These are phyloP conservation scores for Phocoena sinus DNA, from an alignment of 2,113 vertebrate species.

Conservation along the genomic window DNA sequence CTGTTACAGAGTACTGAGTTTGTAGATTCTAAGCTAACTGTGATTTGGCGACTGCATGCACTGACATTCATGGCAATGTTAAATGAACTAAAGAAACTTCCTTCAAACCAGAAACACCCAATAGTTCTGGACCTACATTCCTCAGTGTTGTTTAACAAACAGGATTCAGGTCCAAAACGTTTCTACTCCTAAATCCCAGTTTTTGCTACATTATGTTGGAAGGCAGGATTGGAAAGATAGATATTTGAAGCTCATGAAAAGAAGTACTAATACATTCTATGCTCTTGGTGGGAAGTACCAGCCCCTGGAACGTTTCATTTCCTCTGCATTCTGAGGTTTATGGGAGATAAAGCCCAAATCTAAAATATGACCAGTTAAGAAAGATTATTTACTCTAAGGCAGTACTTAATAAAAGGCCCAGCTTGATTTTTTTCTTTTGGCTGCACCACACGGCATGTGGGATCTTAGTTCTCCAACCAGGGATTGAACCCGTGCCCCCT, in stretches of 20 bases:
- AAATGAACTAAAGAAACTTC: constrained; percentile 17
- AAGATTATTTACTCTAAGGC: not conserved
- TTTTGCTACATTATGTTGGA: not conserved
- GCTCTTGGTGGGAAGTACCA: not conserved
- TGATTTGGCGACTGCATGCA: constrained; percentile 49
- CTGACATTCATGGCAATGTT: not conserved
- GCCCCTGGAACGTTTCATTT: not conserved
- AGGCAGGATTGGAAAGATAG: not conserved
- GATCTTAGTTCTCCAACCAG: too few relatives aligned
- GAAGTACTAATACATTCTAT: not conserved
- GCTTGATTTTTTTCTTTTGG: not conserved
- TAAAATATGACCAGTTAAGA: not conserved
- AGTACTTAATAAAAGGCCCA: not conserved
- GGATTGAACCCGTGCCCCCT: too few relatives aligned
- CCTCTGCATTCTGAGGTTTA: constrained; percentile 20
- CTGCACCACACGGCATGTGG: too few relatives aligned
- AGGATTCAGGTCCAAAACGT: not conserved
- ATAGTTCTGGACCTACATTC: not conserved
- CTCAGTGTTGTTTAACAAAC: not conserved
- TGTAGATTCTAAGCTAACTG: constrained; percentile 65
- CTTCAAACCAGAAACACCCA: constrained; percentile 14
- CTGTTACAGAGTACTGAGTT: constrained; percentile 77
- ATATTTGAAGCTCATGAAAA: not conserved
- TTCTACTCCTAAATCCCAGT: not conserved
- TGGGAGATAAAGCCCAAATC: not conserved